Base-by-base conservation (phyloP, 1,140 invertebrate genomes). In the Platyura marginata region DNA sequence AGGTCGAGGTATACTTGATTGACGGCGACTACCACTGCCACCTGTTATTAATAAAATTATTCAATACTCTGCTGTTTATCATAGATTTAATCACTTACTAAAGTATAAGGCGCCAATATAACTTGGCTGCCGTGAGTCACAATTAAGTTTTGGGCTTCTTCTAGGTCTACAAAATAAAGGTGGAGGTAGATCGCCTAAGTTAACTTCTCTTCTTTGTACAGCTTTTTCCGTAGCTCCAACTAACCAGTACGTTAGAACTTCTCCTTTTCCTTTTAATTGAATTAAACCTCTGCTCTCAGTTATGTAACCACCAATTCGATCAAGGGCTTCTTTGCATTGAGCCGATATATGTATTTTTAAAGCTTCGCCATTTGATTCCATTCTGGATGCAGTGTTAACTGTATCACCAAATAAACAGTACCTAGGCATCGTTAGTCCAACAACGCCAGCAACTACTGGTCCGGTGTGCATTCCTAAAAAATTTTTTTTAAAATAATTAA, bases 331-430 rank as follows among this genome's bases (percentile, higher is more conserved):
- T 55, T 86, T 89, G 54, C 86, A 90, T 40, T 82, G 75, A 3
- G 66, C 59, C 52, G 87, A 92, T 53, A 91, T 91, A 65, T 96
- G 91, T 48, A 96, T 94, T 59, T 80, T 82, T 8, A 93, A 64
- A 2, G 91, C 78, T 68, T 84, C 81, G 1, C 88, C 88, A n/a
- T 83, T 92, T 1, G 86, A 91, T 63, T 96, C 90, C 81, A 96
- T 93, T 29, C 91, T 68, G 3, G 88, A 93, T 0, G 90, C 88
- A 1, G 89, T 93, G 57, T 79, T 96, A 51, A 71, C 92, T 0
- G 91, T 92, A 56, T 95, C 91, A 0, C 90, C 91, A 62, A 91
- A 92, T 2, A 95, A 66, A 59, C 91, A 95, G 61, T 94, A 96
- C 22, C 92, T 68, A 0, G 92, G 92, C 91, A 97, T 95, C 11